These are phyloP conservation scores for Virgularia gustaviana DNA, from an alignment of 92 coral and sea anemone species.

Conservation along the genomic window DNA sequence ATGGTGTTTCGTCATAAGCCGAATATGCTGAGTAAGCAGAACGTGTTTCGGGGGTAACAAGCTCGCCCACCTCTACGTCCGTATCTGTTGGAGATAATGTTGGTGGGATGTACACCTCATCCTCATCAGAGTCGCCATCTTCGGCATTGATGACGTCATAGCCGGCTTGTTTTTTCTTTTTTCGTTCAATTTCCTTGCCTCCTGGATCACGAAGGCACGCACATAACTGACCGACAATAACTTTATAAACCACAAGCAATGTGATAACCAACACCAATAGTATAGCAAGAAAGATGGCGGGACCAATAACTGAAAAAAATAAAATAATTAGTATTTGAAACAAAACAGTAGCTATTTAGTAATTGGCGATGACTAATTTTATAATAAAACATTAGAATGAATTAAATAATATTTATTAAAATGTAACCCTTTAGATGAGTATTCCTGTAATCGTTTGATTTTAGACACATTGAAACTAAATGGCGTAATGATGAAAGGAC, in stretches of 20 bases:
- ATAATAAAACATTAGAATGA: too few relatives aligned
- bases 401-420: too few relatives aligned
- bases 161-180: slow-evolving; percentile 9
- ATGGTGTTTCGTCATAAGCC: slow-evolving; percentile 5
- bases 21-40: slow-evolving; percentile 25
- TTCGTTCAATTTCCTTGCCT: slow-evolving; percentile 16
- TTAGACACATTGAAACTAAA: too few relatives aligned
- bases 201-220: slow-evolving; percentile 29
- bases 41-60: slow-evolving; percentile 50
- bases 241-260: slow-evolving; percentile 4
- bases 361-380: too few relatives aligned
- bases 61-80: slow-evolving; percentile 62
- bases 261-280: neutral
- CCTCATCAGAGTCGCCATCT: neutral
- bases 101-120: slow-evolving; percentile 6
- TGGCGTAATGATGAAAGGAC: too few relatives aligned
- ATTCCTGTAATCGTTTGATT: too few relatives aligned
- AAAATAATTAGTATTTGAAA: neutral
- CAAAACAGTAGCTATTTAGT: too few relatives aligned
- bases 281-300: slow-evolving; percentile 6
- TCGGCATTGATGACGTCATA: slow-evolving; percentile 1
- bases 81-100: slow-evolving; percentile 46
- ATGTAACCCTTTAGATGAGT: too few relatives aligned
- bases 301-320: slow-evolving; percentile 21
- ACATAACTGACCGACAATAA: slow-evolving; percentile 14